A percentile compares a stretch with the other conserved stretches of the same genome.
These are phyloP conservation scores for Drosophila sordidapex DNA, from an alignment of 2,888 invertebrate genomes.

Conservation along the genomic window DNA sequence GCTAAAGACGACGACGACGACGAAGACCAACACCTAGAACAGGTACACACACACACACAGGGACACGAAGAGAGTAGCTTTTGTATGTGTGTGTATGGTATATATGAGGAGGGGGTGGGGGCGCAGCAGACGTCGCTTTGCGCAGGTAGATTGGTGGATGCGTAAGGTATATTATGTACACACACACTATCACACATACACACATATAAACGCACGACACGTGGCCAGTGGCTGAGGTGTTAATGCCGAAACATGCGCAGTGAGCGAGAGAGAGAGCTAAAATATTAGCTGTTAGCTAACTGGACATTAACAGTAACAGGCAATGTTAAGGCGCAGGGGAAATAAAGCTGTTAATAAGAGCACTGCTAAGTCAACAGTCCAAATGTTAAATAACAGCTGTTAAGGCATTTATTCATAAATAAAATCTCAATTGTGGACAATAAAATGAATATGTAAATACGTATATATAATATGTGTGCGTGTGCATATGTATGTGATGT, in stretches of 20 bases:
- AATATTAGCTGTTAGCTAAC: conserved; percentile 21
- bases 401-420: conserved; percentile 44
- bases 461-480: not conserved
- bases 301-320: not conserved
- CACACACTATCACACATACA: conserved; percentile 58
- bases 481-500: not conserved
- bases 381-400: conserved; percentile 24
- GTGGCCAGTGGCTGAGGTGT: conserved; percentile 58
- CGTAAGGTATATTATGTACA: conserved; percentile 83
- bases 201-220: conserved; percentile 42
- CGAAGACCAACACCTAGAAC: conserved; percentile 68
- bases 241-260: conserved; percentile 61
- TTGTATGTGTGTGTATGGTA: conserved; percentile 43
- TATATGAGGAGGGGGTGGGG: conserved; percentile 41
- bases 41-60: conserved; percentile 60
- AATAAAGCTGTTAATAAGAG: conserved; percentile 24
- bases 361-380: conserved; percentile 12
- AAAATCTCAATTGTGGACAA: conserved; percentile 44
- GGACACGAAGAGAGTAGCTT: conserved; percentile 38
- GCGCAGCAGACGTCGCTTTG: conserved; percentile 63
- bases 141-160: conserved; percentile 85
- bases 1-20: conserved; percentile 49
- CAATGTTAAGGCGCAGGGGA: conserved; percentile 40
- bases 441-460: conserved; percentile 3
- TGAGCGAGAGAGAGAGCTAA: conserved; percentile 20